Evolutionary conservation across 2,797 vertebrate species (phyloP), one percentile per base, ranked within the genome.

Genomic region (Gallirallus australis): DNA sequence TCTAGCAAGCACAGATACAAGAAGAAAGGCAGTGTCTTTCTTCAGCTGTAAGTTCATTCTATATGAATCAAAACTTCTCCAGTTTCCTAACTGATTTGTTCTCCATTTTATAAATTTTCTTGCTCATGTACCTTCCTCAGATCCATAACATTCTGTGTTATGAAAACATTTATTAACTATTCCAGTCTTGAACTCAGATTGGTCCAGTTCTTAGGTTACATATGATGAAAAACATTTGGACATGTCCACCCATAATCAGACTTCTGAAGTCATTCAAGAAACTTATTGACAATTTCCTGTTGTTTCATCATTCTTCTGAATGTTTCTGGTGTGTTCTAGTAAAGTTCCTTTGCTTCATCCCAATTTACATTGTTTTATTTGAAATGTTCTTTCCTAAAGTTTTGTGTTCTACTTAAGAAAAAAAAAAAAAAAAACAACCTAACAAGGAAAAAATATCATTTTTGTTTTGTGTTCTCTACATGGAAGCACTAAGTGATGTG

Each of bases 391-490:
- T 50, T 16, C 15, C 6, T 39, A 19, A 28, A 57, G 5, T 45
- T 68, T 56, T 54, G 4, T 45, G 9, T 40, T 84, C 6, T 42
- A 28, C 12, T 56, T 66, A 2, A 52, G 11, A 7, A 24, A 13
- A 7, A 24, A 27, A 33, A 37, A 37, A 37, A 30, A 5, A 20
- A 0, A 27, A 30, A 18, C 4, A 30, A 7, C 15, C 1, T 12
- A 24, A 31, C 6, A 60, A 53, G 16, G 11, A 21, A n/a, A 56
- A 35, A 57, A 33, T 15, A 28, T 42, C 18, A 45, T 45, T 45
- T 45, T 45, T 56, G 6, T 30, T 64, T 4, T 12, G 10, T 16
- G 11, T 42, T 82, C 15, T 19, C 6, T 42, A 37, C 27, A 11
- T 19, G 21, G 71, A 71, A 75, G 57, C 2, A 27, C 24, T 40